These are phyloP conservation scores for Rhinoptilus africanus DNA, from an alignment of 2,113 vertebrate species.

Conservation along the genomic window DNA sequence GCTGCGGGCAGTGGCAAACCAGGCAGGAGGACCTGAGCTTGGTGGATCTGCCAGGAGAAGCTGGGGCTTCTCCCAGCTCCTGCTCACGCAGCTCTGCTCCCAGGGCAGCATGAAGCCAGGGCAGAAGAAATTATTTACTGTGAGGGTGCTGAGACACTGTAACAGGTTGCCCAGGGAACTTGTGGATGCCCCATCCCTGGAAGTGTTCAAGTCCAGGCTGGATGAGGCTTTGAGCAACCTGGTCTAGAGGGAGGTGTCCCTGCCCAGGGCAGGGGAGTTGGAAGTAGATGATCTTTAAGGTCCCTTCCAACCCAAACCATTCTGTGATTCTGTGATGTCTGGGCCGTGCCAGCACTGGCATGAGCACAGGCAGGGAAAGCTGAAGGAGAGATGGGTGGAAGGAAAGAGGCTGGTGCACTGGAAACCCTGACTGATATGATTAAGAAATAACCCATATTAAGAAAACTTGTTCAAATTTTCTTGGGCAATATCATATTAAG, in stretches of 20 bases:
- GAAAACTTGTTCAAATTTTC: not conserved
- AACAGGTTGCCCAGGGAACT: no score
- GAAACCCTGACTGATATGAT: not conserved
- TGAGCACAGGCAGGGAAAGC: not conserved
- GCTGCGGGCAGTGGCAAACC: no score
- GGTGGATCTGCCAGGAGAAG: not conserved
- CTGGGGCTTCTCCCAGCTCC: not conserved
- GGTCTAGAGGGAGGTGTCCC: no score
- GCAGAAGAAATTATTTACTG: no score
- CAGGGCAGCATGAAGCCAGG: no score
- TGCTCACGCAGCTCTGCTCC: not conserved
- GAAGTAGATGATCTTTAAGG: no score
- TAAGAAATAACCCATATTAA: not conserved
- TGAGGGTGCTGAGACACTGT: no score
- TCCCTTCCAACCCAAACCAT: no score
- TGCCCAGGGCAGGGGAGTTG: no score
- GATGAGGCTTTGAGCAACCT: no score
- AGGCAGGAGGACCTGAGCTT: not conserved
- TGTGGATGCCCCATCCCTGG: no score
- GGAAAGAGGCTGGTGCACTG: not conserved
- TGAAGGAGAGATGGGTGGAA: rapidly evolving
- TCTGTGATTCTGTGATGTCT: not conserved
- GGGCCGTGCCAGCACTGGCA: not conserved
- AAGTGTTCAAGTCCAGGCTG: no score
- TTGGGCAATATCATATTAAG: not conserved